Evolutionary conservation across 2,797 vertebrate genomes (phyloP).

Genomic region (Ptychadena robeensis): DNA sequence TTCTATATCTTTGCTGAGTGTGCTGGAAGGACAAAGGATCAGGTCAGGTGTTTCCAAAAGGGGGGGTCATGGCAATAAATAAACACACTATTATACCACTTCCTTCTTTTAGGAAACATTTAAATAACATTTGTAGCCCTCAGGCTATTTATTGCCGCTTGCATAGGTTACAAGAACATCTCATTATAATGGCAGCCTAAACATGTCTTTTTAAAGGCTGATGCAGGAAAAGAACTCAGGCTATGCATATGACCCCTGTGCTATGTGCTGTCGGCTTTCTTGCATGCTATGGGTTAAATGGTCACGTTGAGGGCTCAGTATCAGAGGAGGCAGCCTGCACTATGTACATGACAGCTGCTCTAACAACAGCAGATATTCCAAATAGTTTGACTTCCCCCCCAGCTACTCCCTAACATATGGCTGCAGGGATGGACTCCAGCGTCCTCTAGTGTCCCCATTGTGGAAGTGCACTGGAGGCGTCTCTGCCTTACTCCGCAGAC

Average conservation of each 20-base stretch:
- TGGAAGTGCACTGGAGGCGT: neutral
- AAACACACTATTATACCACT: neutral
- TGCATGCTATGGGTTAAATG: conserved; percentile 43
- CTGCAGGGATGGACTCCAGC: neutral
- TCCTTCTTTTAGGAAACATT: neutral
- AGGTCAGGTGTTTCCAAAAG: neutral
- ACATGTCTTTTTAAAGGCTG: conserved; percentile 26
- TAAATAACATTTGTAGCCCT: neutral
- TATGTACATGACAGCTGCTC: conserved; percentile 42
- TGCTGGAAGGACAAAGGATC: neutral
- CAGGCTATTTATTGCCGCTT: neutral
- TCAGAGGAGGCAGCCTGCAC: neutral
- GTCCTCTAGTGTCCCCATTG: neutral
- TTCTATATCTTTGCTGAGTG: neutral
- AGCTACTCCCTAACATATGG: conserved; percentile 23
- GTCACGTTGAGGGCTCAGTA: conserved; percentile 37
- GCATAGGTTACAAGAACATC: neutral
- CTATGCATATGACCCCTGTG: conserved; percentile 33
- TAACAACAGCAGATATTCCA: conserved; percentile 24
- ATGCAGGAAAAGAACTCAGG: conserved; percentile 28
- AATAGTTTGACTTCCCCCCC: conserved; percentile 26
- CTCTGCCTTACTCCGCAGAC: neutral
- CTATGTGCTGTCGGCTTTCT: conserved; percentile 11
- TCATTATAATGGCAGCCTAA: conserved; percentile 15
- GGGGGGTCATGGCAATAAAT: neutral